These are phyloP conservation scores for Aradophagus sp. DNA, from an alignment of 1,140 invertebrate species.

Conservation along the genomic window DNA sequence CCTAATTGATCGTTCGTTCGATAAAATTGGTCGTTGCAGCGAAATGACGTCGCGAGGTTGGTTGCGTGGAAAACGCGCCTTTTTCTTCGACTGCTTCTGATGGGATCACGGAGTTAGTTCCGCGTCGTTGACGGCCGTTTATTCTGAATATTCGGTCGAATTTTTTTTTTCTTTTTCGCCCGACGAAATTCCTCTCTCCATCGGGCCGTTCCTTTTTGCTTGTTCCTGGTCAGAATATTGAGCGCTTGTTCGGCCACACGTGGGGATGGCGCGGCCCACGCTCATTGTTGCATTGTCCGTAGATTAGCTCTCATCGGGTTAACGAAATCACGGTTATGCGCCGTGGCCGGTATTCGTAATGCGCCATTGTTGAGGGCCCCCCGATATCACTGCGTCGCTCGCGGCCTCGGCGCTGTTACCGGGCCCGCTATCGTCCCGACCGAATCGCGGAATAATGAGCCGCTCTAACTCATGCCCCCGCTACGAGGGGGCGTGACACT, in stretches of 20 bases:
- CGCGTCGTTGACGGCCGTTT: too few species aligned
- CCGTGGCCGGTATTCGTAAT: slow-evolving; percentile 55
- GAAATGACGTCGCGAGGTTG: too few species aligned
- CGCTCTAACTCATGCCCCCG: slow-evolving; percentile 42
- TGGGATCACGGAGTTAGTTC: too few species aligned
- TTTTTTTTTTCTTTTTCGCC: too few species aligned
- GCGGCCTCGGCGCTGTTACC: slow-evolving; percentile 33
- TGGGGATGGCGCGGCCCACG: slow-evolving; percentile 54
- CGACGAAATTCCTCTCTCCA: too few species aligned
- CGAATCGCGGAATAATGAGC: slow-evolving; percentile 61
- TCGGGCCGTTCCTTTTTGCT: too few species aligned
- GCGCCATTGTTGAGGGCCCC: slow-evolving; percentile 59
- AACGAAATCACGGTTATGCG: slow-evolving; percentile 59
- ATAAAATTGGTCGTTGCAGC: too few species aligned
- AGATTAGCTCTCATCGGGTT: slow-evolving; percentile 63
- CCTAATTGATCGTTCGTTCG: too few species aligned
- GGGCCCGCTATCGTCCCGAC: slow-evolving; percentile 55
- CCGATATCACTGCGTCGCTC: slow-evolving; percentile 56
- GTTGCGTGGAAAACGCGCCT: too few species aligned
- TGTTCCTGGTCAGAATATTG: too few species aligned
- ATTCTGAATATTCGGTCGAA: too few species aligned
- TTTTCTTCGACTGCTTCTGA: too few species aligned
- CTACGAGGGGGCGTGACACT: slow-evolving; percentile 59
- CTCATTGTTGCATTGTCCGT: slow-evolving; percentile 64
- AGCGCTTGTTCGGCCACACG: slow-evolving; percentile 22